phyloP scores from a whole-genome alignment of 2,888 invertebrate genomes.

The Apoderus coryli region DNA sequence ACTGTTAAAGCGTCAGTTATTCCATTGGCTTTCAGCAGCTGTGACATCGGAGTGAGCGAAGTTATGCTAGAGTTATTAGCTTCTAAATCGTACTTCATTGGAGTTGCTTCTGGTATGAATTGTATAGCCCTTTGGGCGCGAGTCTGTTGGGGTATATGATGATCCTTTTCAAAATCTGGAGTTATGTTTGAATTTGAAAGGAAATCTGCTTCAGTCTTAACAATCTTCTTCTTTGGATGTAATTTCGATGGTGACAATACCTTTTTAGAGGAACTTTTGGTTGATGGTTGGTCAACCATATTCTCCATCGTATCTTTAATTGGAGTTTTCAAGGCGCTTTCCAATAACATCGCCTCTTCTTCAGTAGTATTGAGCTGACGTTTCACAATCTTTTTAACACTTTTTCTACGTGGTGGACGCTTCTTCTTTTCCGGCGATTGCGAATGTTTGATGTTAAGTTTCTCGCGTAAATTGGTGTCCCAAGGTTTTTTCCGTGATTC shows the following conservation, averaged over 20 bases:
- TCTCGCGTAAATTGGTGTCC: slow-evolving; percentile 24
- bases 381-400: slow-evolving; percentile 10
- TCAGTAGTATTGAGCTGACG: slow-evolving; percentile 9
- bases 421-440: slow-evolving; percentile 11
- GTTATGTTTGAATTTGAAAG: too few relatives aligned
- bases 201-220: slow-evolving; percentile 11
- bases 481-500: slow-evolving; percentile 16
- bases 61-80: slow-evolving; percentile 16
- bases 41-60: slow-evolving; percentile 25
- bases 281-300: neutral
- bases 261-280: slow-evolving; percentile 10
- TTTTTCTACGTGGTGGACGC: slow-evolving; percentile 7
- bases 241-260: slow-evolving; percentile 25
- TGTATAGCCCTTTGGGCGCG: slow-evolving; percentile 20
- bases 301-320: slow-evolving; percentile 7
- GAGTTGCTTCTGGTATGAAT: slow-evolving; percentile 21
- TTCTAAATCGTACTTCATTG: slow-evolving; percentile 20
- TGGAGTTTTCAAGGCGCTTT: slow-evolving; percentile 14
- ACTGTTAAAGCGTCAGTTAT: slow-evolving; percentile 25
- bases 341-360: slow-evolving; percentile 13
- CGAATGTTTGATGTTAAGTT: slow-evolving; percentile 1
- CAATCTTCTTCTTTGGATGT: slow-evolving; percentile 22
- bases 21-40: slow-evolving; percentile 27
- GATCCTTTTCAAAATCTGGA: slow-evolving; percentile 14
- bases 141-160: slow-evolving; percentile 8